These are phyloP conservation scores for Petrocephalus schoutedeni DNA, from an alignment of 2,797 vertebrate species.

Conservation along the genomic window DNA sequence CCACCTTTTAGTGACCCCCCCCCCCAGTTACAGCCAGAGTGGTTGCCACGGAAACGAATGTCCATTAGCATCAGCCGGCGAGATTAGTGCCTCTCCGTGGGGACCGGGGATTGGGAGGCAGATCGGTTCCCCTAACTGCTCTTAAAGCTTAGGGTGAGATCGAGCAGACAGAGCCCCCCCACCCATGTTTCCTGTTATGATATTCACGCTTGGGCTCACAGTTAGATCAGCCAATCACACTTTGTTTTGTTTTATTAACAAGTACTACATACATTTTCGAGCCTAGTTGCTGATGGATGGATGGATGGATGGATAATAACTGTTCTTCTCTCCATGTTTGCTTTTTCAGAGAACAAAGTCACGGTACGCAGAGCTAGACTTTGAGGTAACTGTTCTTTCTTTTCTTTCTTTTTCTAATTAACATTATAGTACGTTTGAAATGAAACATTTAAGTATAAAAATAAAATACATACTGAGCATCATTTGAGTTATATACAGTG, in stretches of 20 bases:
- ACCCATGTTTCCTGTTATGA: not conserved
- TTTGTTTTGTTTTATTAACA: not conserved
- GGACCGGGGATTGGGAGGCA: not conserved
- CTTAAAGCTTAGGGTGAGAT: not conserved
- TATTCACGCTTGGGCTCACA: not conserved
- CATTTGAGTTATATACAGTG: not conserved
- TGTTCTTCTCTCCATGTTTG: slow-evolving; percentile 30
- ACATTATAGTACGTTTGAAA: not conserved
- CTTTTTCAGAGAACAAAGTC: slow-evolving; percentile 86
- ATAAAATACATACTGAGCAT: not conserved
- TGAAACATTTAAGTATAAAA: not conserved
- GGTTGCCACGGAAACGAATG: not conserved
- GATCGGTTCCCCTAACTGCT: not conserved
- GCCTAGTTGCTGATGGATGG: not conserved
- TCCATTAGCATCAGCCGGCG: not conserved
- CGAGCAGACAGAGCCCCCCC: not conserved
- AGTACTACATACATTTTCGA: not conserved
- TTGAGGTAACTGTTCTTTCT: slow-evolving; percentile 75
- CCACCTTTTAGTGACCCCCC: not conserved
- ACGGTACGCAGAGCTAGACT: slow-evolving; percentile 94
- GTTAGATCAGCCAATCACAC: not conserved
- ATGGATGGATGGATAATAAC: not conserved
- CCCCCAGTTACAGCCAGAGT: not conserved
- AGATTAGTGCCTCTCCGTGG: not conserved
- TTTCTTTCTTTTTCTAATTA: not conserved